A percentile compares a stretch with the other conserved stretches of the same genome.
Conservation (phyloP, 2,113 vertebrate species). For the Oncorhynchus clarkii region DNA sequence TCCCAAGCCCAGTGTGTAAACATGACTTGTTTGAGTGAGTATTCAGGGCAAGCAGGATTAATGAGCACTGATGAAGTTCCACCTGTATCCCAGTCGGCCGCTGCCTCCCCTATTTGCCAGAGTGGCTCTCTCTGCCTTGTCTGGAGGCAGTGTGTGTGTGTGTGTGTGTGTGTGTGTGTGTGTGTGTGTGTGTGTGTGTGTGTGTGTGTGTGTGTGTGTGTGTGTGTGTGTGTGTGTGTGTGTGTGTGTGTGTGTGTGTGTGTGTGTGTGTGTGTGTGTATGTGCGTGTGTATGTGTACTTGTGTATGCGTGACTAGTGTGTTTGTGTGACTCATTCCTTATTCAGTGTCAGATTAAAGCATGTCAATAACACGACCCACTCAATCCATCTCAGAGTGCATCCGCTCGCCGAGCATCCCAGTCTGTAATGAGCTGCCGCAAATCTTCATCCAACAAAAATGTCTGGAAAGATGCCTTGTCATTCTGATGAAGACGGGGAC, state of each 20-base stretch:
- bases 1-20: constrained; percentile 67
- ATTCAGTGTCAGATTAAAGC: constrained; percentile 77
- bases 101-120: constrained; percentile 57
- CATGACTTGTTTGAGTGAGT: constrained; percentile 69
- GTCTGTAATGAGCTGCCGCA: constrained; percentile 75
- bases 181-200: too few species aligned
- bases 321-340: constrained; percentile 61
- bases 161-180: constrained; percentile 33
- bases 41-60: constrained; percentile 65
- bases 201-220: too few species aligned
- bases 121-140: constrained; percentile 50
- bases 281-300: too few species aligned
- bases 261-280: too few species aligned
- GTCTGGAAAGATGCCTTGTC: constrained; percentile 73
- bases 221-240: too few species aligned
- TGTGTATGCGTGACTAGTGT: background rate
- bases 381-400: constrained; percentile 77
- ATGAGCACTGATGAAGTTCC: constrained; percentile 76
- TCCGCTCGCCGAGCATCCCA: constrained; percentile 62
- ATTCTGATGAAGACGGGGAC: constrained; percentile 50
- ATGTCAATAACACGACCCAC: constrained; percentile 77
- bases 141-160: constrained; percentile 30
- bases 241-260: too few species aligned
- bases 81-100: constrained; percentile 49
- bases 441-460: constrained; percentile 70